A percentile compares a stretch with the other conserved stretches of the same genome.
Evolutionary conservation across 1,140 invertebrate species (phyloP).

Genomic region (Platyscapa corneri): DNA sequence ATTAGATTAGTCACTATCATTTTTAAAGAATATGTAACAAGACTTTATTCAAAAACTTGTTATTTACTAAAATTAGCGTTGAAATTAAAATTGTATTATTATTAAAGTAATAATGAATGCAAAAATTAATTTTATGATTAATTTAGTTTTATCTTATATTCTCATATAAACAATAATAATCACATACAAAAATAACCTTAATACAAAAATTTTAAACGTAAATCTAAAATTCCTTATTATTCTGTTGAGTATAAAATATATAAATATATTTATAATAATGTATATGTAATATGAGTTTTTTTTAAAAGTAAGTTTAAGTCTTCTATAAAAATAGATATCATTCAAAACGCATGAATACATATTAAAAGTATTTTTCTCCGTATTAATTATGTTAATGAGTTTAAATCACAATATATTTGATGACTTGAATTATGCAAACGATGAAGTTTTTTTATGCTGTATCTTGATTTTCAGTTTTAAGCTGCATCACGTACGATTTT

Average conservation of each 20-base stretch:
- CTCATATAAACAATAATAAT: no score
- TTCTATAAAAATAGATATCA: constrained; percentile 21
- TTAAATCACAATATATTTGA: constrained; percentile 12
- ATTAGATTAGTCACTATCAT: no score
- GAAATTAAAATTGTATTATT: not conserved
- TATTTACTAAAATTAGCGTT: no score
- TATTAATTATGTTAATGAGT: not conserved
- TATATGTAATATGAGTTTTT: constrained; percentile 15
- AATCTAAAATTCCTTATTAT: not conserved
- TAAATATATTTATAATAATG: constrained; percentile 17
- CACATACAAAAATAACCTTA: constrained; percentile 29
- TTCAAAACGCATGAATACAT: not conserved
- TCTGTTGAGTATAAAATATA: constrained; percentile 12
- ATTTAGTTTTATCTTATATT: constrained; percentile 16
- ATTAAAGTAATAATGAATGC: not conserved
- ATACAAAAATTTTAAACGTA: not conserved
- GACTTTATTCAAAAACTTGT: no score
- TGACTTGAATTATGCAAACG: constrained; percentile 59
- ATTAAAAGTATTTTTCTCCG: not conserved
- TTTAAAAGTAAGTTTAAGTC: not conserved
- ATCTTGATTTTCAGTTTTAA: constrained; percentile 68
- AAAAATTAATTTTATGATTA: constrained; percentile 4
- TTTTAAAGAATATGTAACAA: no score
- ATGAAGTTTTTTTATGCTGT: constrained; percentile 67
- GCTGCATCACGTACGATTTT: constrained; percentile 58